phyloP scores from a whole-genome alignment of 2,888 invertebrate genomes.

The Cheilosia pagana region DNA sequence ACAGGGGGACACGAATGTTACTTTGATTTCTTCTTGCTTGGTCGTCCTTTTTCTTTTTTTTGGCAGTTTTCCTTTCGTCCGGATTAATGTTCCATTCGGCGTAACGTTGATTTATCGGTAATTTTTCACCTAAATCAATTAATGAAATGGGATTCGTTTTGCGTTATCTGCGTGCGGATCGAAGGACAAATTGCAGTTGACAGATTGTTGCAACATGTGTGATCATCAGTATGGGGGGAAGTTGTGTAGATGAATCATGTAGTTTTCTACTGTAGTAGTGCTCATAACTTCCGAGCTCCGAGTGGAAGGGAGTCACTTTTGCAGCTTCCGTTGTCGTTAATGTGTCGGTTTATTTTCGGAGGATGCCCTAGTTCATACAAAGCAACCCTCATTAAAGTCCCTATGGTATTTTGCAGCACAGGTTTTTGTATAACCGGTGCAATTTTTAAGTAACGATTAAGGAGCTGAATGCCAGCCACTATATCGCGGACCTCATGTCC shows the following conservation, averaged over 20 bases:
- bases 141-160: slow-evolving; percentile 40
- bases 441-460: no score
- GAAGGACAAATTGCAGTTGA: slow-evolving; percentile 35
- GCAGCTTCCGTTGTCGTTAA: no score
- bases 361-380: no score
- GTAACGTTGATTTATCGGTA: slow-evolving; percentile 45
- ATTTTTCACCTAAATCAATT: slow-evolving; percentile 42
- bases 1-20: slow-evolving; percentile 59
- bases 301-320: no score
- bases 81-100: slow-evolving; percentile 30
- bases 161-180: slow-evolving; percentile 8
- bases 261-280: no score
- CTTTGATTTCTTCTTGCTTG: slow-evolving; percentile 14
- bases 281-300: no score
- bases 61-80: background rate
- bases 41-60: background rate
- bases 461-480: no score
- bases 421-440: no score
- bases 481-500: no score
- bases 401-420: no score
- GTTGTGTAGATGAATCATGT: background rate
- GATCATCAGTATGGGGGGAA: background rate
- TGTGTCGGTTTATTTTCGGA: no score
- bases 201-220: slow-evolving; percentile 11
- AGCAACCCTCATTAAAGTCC: no score